These are phyloP conservation scores for Acanthosepion pharaonis DNA, from an alignment of 2,888 invertebrate species.

Conservation along the genomic window DNA sequence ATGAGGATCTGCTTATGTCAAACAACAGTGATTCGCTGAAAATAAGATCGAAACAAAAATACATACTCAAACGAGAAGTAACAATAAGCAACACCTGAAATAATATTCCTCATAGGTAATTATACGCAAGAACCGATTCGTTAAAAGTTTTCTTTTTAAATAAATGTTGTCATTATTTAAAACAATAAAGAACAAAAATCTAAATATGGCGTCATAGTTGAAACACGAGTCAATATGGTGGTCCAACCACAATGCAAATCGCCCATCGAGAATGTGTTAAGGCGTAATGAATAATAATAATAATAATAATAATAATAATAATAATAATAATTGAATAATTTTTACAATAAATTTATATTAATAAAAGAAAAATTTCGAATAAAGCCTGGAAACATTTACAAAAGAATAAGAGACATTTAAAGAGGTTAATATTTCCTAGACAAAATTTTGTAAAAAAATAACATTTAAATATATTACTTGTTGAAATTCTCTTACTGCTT, in stretches of 20 bases:
- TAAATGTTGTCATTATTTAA: slow-evolving; percentile 8
- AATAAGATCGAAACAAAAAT: not conserved
- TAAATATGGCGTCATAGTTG: not conserved
- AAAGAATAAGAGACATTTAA: not conserved
- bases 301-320: not conserved
- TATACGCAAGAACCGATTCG: not conserved
- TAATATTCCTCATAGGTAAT: slow-evolving; percentile 15
- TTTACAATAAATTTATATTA: not conserved
- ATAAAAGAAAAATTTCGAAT: not conserved
- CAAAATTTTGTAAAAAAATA: no score
- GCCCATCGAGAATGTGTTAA: not conserved
- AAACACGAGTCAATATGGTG: not conserved
- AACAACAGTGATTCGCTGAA: not conserved
- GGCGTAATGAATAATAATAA: not conserved
- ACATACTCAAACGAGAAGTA: not conserved
- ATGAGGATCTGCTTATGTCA: not conserved
- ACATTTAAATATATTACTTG: no score
- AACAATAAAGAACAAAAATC: not conserved
- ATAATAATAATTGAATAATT: not conserved
- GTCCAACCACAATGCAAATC: not conserved
- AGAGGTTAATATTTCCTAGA: no score
- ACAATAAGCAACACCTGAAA: slow-evolving; percentile 1
- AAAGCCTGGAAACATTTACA: not conserved
- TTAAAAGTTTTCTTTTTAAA: not conserved
- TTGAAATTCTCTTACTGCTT: no score